These are phyloP conservation scores for Montipora capricornis DNA, from an alignment of 64 coral and sea anemone genomes.

Conservation along the genomic window DNA sequence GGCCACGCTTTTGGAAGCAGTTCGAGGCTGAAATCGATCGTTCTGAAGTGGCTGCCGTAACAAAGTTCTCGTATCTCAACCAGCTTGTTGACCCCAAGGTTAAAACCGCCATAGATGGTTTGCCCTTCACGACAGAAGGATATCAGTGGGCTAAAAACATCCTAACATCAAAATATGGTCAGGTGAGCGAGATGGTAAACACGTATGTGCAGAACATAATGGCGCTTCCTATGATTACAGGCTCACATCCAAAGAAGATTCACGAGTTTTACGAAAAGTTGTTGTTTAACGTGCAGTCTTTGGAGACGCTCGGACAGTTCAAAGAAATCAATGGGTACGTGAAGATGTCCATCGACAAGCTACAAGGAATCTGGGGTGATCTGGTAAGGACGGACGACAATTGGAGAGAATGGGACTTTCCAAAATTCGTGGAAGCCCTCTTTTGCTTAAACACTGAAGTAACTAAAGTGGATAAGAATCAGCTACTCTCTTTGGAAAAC, in stretches of 20 bases:
- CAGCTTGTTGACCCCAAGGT: slow-evolving; percentile 39
- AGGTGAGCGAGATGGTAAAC: slow-evolving; percentile 52
- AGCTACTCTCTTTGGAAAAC: slow-evolving; percentile 31
- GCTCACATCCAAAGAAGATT: slow-evolving; percentile 31
- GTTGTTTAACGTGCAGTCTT: slow-evolving; percentile 54
- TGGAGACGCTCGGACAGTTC: slow-evolving; percentile 67
- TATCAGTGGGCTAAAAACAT: slow-evolving; percentile 59
- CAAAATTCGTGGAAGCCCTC: slow-evolving; percentile 40
- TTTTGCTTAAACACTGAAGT: slow-evolving; percentile 19
- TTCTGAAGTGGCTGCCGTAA: slow-evolving; percentile 28
- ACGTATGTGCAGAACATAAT: slow-evolving; percentile 44
- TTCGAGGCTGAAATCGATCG: slow-evolving; percentile 38
- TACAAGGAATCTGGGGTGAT: slow-evolving; percentile 67
- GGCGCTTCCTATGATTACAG: slow-evolving; percentile 30
- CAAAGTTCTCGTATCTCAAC: slow-evolving; percentile 44
- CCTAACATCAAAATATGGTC: slow-evolving; percentile 40
- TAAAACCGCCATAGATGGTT: slow-evolving; percentile 41
- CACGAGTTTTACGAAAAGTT: slow-evolving; percentile 56
- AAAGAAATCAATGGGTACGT: slow-evolving; percentile 43
- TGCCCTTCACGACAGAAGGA: slow-evolving; percentile 40
- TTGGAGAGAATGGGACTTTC: slow-evolving; percentile 62
- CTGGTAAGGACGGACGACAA: slow-evolving; percentile 54
- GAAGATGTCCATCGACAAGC: slow-evolving; percentile 55
- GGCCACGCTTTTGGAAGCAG: slow-evolving; percentile 29
- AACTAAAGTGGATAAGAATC: slow-evolving; percentile 36